Conservation (phyloP, 2,888 invertebrate species). For the Tetanocera ferruginea region DNA sequence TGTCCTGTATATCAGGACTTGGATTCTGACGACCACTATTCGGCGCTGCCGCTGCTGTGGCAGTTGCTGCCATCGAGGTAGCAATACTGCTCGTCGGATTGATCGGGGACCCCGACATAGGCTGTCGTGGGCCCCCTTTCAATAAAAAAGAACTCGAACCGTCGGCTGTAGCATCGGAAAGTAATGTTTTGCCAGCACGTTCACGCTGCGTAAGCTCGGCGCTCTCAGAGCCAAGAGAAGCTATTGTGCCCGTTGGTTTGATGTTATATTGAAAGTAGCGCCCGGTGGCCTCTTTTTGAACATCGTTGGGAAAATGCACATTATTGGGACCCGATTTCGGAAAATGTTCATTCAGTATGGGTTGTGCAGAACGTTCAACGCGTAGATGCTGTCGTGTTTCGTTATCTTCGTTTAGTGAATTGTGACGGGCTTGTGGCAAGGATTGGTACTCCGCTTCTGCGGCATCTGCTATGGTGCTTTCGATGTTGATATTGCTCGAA, state of each 20-base stretch:
- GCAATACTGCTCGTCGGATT: conserved; percentile 63
- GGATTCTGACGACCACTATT: conserved; percentile 72
- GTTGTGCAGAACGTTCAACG: conserved; percentile 73
- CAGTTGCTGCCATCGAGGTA: conserved; percentile 63
- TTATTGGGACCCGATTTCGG: conserved; percentile 61
- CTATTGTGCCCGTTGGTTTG: conserved; percentile 65
- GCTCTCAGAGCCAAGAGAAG: conserved; percentile 45
- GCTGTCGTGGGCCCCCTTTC: conserved; percentile 69
- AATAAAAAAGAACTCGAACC: conserved; percentile 68
- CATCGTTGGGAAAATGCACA: conserved; percentile 57
- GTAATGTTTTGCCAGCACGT: conserved; percentile 62
- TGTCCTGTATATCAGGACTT: conserved; percentile 88
- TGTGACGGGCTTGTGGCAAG: background rate
- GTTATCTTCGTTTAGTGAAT: conserved; percentile 59
- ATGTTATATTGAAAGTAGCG: conserved; percentile 68
- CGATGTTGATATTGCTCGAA: conserved; percentile 55
- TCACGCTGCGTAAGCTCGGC: conserved; percentile 61
- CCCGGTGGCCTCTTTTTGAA: conserved; percentile 58
- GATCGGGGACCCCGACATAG: conserved; percentile 69
- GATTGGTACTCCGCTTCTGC: conserved; percentile 39
- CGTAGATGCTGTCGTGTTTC: conserved; percentile 66
- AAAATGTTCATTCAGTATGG: conserved; percentile 74
- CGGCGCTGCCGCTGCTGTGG: conserved; percentile 55
- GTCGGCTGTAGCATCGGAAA: conserved; percentile 24
- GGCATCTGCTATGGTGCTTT: conserved; percentile 59